phyloP scores from a whole-genome alignment of 1,140 invertebrate species.

The Caenorhabditis tropicalis region DNA sequence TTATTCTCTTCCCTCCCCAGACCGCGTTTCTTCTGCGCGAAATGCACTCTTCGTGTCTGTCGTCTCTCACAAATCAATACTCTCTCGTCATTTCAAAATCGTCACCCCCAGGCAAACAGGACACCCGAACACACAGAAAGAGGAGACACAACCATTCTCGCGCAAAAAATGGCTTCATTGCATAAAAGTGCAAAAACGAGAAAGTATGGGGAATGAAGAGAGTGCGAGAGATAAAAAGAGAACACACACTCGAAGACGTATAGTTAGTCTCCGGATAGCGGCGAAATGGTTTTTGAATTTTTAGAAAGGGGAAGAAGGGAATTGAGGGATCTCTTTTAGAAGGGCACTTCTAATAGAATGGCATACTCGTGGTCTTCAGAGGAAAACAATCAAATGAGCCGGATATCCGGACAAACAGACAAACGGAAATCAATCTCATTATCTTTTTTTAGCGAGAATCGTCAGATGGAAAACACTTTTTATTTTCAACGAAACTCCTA shows the following conservation, averaged over 20 bases:
- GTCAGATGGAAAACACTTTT: too few relatives aligned
- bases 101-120: slow-evolving; percentile 43
- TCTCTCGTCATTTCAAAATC: not conserved
- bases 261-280: not conserved
- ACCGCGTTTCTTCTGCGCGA: not conserved
- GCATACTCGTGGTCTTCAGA: too few relatives aligned
- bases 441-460: too few relatives aligned
- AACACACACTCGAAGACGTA: not conserved
- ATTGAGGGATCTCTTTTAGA: not conserved
- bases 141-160: too few relatives aligned
- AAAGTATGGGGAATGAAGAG: not conserved
- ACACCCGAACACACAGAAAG: not conserved
- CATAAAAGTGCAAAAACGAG: slow-evolving; percentile 19
- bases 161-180: slow-evolving; percentile 35
- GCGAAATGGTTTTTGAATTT: not conserved
- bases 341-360: too few relatives aligned
- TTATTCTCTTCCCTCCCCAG: not conserved
- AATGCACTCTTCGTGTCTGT: not conserved
- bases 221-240: not conserved
- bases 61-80: not conserved
- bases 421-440: too few relatives aligned
- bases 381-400: too few relatives aligned
- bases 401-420: too few relatives aligned
- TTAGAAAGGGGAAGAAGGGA: not conserved
- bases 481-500: too few relatives aligned